phyloP scores from a whole-genome alignment of 1,140 invertebrate genomes.

The Heliconius eleuchia region DNA sequence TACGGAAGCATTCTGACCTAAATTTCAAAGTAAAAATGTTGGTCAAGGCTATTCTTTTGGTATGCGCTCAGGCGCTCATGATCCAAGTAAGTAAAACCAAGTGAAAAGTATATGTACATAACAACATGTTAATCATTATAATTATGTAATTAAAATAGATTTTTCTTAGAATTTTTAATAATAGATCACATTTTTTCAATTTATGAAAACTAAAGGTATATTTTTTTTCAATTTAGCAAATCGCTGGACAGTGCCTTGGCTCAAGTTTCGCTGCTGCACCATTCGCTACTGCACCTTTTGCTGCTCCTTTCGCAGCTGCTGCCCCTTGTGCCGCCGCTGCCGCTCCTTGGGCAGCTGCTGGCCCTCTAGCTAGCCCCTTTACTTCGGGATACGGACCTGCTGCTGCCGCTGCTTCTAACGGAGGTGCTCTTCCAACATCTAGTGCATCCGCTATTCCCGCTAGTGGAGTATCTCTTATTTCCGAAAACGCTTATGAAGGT shows the following conservation, averaged over 20 bases:
- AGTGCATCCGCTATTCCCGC: constrained; percentile 43
- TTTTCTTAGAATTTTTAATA: too few species aligned
- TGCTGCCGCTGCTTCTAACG: constrained; percentile 31
- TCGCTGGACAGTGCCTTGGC: constrained; percentile 1
- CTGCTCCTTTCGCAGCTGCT: neutral
- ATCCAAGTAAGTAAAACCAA: neutral
- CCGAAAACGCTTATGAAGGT: constrained; percentile 42
- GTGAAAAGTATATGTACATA: neutral
- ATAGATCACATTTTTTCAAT: too few species aligned
- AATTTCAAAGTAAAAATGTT: neutral
- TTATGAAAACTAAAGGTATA: too few species aligned
- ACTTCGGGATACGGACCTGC: constrained; percentile 11
- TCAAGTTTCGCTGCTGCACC: constrained; percentile 8
- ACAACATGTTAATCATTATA: too few species aligned
- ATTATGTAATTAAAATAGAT: too few species aligned
- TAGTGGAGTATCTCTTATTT: constrained; percentile 25
- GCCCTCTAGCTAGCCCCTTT: constrained; percentile 13
- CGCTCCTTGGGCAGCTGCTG: constrained; percentile 2
- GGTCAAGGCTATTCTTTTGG: neutral
- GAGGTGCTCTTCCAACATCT: constrained; percentile 35
- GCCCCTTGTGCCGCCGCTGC: neutral
- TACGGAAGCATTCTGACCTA: neutral
- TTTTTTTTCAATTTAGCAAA: constrained; percentile 20
- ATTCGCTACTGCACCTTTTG: too few species aligned
- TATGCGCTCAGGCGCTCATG: neutral